Evolutionary conservation across 2,113 vertebrate species (phyloP).

Genomic region (Oryzias melastigma): DNA sequence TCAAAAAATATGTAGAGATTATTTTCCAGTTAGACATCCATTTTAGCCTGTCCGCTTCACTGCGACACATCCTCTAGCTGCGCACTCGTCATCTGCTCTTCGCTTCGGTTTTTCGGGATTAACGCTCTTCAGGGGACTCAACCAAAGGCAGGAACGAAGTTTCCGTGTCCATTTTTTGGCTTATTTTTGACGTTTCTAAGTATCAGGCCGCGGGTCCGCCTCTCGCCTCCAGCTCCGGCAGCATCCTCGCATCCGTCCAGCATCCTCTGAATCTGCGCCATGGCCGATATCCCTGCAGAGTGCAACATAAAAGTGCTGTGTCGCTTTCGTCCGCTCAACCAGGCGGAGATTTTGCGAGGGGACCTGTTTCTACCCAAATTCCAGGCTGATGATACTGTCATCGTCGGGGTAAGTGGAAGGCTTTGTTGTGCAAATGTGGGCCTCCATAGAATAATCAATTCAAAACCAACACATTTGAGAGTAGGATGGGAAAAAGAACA

Average conservation of each 20-base stretch:
- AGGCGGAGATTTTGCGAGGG: conserved; percentile 83
- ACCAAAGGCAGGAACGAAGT: conserved; percentile 7
- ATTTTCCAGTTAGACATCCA: conserved; percentile 38
- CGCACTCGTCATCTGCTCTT: conserved; percentile 21
- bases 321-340: conserved; percentile 87
- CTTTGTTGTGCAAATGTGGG: conserved; percentile 55
- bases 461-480: conserved; percentile 31
- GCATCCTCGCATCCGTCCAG: conserved; percentile 38
- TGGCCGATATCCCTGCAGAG: conserved; percentile 82
- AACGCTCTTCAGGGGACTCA: neutral
- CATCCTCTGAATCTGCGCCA: conserved; percentile 69
- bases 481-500: conserved; percentile 2
- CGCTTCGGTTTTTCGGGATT: neutral
- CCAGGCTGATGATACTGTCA: conserved; percentile 84
- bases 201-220: conserved; percentile 26
- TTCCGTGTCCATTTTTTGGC: conserved; percentile 3
- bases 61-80: conserved; percentile 63
- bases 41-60: conserved; percentile 40
- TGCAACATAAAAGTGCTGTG: conserved; percentile 90
- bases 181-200: conserved; percentile 26
- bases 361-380: conserved; percentile 86
- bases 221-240: conserved; percentile 40
- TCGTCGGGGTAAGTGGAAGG: conserved; percentile 79
- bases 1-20: conserved; percentile 61
- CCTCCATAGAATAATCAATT: conserved; percentile 62